Base-by-base conservation (phyloP, 2,113 vertebrate species). In the Ploceus nigricollis region DNA sequence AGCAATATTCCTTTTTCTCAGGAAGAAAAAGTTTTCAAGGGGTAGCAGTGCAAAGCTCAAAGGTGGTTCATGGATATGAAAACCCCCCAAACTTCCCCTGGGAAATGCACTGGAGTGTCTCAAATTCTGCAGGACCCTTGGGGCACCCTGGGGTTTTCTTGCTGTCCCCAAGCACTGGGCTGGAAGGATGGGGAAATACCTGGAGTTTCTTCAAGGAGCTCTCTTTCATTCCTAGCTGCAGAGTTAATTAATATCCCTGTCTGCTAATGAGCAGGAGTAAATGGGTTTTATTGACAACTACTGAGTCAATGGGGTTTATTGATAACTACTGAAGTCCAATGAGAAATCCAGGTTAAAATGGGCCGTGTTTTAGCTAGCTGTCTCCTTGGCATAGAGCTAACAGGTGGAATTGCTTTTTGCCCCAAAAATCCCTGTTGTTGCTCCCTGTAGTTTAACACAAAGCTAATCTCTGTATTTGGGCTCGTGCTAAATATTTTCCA, bases 181-280 rank as follows among this genome's bases (percentile, higher is more conserved):
- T 92, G 78, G 48, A 92, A 60, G 44, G 35, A 27, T 39, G 23
- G 23, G 13, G 9, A 71, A 84, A 68, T 33, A 73, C 48, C 31
- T 50, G 48, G 56, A 93, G 21, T 25, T 82, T 84, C 50, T 61
- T 84, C 69, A 51, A 50, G 57, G 53, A 71, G 17, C 17, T 94
- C 24, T 27, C 37, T 47, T 87, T 78, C 27, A 17, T 89, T 78
- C 22, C 24, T 37, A 83, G 44, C 17, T 47, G 23, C 20, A 53
- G 54, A 84, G 58, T 54, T 87, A 87, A 91, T 94, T 93, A 86
- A 64, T 60, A 81, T 77, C 69, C 20, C 23, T 72, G 20, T n/a
- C 72, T 75, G 54, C 64, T 94, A 88, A 95, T 60, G 40, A 93
- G 53, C 28, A 86, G 71, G 45, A 73, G 13, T 64, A 92, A 93